A percentile compares a stretch with the other conserved stretches of the same genome.
These are phyloP conservation scores for Perizoma affinitatum DNA, from an alignment of 2,888 invertebrate species.

Conservation along the genomic window DNA sequence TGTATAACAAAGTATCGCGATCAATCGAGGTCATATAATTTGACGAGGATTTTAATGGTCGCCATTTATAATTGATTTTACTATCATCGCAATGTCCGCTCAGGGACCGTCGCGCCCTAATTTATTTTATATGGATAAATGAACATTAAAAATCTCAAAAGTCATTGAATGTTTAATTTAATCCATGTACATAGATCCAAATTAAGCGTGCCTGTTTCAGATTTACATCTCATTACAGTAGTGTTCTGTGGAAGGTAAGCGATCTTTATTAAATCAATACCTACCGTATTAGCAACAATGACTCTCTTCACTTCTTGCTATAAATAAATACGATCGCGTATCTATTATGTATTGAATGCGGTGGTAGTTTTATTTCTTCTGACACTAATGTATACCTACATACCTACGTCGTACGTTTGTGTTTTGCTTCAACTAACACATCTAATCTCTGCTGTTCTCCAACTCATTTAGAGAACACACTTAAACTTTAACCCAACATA, in stretches of 20 bases:
- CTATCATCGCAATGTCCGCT: constrained; percentile 49
- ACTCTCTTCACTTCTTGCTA: constrained; percentile 20
- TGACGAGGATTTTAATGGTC: constrained; percentile 61
- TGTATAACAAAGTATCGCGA: constrained; percentile 36
- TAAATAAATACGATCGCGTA: constrained; percentile 11
- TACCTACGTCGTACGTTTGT: constrained; percentile 14
- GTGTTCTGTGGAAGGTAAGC: neutral
- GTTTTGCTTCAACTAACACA: neutral
- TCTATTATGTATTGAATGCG: constrained; percentile 21
- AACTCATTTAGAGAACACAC: constrained; percentile 15
- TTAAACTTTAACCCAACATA: constrained; percentile 22
- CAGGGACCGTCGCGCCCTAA: constrained; percentile 43
- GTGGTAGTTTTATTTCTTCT: constrained; percentile 20
- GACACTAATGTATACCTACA: constrained; percentile 19
- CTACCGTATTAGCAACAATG: constrained; percentile 12
- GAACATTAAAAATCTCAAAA: constrained; percentile 35
- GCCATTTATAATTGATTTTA: constrained; percentile 59
- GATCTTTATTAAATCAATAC: neutral
- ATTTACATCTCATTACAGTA: neutral
- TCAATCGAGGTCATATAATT: constrained; percentile 47
- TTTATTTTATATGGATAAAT: constrained; percentile 48
- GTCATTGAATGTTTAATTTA: constrained; percentile 34
- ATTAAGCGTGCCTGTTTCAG: constrained; percentile 4
- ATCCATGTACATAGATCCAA: constrained; percentile 12
- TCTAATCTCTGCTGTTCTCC: neutral